Percentiles rank a stretch among this genome's conserved stretches.
Evolutionary conservation across 2,888 invertebrate genomes (phyloP).

Genomic region (Cephus pulcher): DNA sequence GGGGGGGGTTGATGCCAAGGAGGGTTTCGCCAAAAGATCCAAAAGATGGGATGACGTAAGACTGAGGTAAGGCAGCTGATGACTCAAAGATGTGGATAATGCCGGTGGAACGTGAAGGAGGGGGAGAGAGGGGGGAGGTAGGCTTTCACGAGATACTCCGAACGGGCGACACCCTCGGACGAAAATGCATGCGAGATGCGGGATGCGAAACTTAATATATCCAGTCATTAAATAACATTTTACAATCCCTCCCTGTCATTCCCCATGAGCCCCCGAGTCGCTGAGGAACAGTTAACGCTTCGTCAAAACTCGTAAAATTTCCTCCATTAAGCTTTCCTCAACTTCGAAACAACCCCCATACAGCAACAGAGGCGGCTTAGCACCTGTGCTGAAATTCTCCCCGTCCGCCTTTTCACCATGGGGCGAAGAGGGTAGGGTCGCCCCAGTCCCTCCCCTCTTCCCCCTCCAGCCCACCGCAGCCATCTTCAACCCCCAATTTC

Average conservation of each 20-base stretch:
- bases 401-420: conserved; percentile 20
- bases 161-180: conserved; percentile 25
- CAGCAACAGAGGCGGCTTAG: conserved; percentile 24
- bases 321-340: conserved; percentile 36
- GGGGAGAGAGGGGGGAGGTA: not conserved
- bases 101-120: not conserved
- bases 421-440: not conserved
- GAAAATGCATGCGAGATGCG: conserved; percentile 7
- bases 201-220: conserved; percentile 14
- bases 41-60: not conserved
- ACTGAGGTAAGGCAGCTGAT: not conserved
- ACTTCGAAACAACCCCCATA: conserved; percentile 27
- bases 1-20: not conserved
- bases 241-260: conserved; percentile 8
- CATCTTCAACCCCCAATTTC: not conserved
- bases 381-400: conserved; percentile 45
- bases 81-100: not conserved
- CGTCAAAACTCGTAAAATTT: conserved; percentile 50
- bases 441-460: conserved; percentile 1
- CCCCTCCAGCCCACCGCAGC: conserved; percentile 15
- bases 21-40: not conserved
- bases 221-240: conserved; percentile 47
- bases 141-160: conserved; percentile 1
- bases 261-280: conserved; percentile 9
- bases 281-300: conserved; percentile 21